phyloP scores from a whole-genome alignment of 2,888 invertebrate species.

The Vesta saturnalis region DNA sequence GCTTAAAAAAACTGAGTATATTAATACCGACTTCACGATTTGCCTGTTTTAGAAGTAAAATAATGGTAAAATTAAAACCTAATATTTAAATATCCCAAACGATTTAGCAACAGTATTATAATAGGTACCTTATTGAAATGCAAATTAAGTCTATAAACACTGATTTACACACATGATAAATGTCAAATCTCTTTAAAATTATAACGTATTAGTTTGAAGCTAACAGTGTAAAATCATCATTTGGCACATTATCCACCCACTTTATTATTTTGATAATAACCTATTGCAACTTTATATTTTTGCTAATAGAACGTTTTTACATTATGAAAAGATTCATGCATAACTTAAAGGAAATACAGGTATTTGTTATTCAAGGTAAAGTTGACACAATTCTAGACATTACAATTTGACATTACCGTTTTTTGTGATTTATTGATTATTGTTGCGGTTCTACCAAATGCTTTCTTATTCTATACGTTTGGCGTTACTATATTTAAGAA shows the following conservation, averaged over 20 bases:
- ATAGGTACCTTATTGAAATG: conserved; percentile 9
- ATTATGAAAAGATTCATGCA: conserved; percentile 46
- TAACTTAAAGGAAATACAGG: conserved; percentile 57
- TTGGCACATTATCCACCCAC: conserved; percentile 9
- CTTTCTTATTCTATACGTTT: conserved; percentile 20
- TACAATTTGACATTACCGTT: background rate
- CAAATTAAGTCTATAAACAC: conserved; percentile 6
- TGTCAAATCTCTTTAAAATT: conserved; percentile 10
- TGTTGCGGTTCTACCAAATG: conserved; percentile 23
- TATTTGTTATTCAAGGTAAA: conserved; percentile 60
- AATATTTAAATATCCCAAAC: background rate
- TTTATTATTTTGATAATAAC: background rate
- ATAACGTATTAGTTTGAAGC: conserved; percentile 1
- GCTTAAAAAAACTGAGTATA: background rate
- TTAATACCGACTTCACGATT: background rate
- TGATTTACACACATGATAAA: conserved; percentile 11
- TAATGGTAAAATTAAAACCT: background rate
- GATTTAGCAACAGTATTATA: conserved; percentile 8
- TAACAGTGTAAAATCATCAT: conserved; percentile 4
- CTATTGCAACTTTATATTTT: background rate
- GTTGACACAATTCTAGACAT: conserved; percentile 54
- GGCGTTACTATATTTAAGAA: background rate
- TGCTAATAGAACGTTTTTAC: conserved; percentile 39
- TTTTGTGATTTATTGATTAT: conserved; percentile 39
- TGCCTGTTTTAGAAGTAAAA: background rate